Evolutionary conservation across 2,888 invertebrate species (phyloP).

Genomic region (Resseliella maxima): DNA sequence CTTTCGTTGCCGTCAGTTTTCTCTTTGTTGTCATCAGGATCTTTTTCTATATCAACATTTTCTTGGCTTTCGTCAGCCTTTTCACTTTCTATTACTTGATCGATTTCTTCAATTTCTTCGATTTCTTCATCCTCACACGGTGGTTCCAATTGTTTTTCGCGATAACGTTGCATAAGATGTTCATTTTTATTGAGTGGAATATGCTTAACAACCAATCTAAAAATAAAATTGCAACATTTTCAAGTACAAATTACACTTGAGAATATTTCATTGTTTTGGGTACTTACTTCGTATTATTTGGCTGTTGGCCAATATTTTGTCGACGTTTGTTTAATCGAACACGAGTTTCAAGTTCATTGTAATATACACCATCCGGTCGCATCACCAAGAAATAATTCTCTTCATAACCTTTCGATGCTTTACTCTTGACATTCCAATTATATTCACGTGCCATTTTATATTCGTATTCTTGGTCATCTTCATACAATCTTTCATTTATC

Average conservation of each 20-base stretch:
- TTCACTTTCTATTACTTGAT: slow-evolving; percentile 64
- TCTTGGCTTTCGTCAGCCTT: slow-evolving; percentile 56
- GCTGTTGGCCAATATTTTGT: slow-evolving; percentile 77
- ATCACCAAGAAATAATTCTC: slow-evolving; percentile 97
- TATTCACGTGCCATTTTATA: slow-evolving; percentile 98
- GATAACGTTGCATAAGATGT: slow-evolving; percentile 84
- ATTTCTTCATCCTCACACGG: slow-evolving; percentile 79
- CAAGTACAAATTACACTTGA: not conserved
- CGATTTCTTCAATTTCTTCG: slow-evolving; percentile 68
- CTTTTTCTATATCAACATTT: slow-evolving; percentile 60
- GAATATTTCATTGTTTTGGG: not conserved
- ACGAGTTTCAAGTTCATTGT: slow-evolving; percentile 94
- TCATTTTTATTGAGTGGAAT: slow-evolving; percentile 86
- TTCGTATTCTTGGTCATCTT: slow-evolving; percentile 93
- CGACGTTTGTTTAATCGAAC: slow-evolving; percentile 93
- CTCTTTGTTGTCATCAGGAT: slow-evolving; percentile 60
- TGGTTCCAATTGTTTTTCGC: slow-evolving; percentile 90
- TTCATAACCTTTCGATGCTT: slow-evolving; percentile 93
- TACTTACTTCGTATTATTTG: slow-evolving; percentile 65
- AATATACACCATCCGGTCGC: slow-evolving; percentile 89
- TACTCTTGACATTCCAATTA: slow-evolving; percentile 99
- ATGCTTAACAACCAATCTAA: slow-evolving; percentile 85
- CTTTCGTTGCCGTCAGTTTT: slow-evolving; percentile 58
- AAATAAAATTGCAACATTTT: not conserved
- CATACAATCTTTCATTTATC: slow-evolving; percentile 79